Base-by-base conservation (phyloP, 2,113 vertebrate species). In the Misgurnus anguillicaudatus region DNA sequence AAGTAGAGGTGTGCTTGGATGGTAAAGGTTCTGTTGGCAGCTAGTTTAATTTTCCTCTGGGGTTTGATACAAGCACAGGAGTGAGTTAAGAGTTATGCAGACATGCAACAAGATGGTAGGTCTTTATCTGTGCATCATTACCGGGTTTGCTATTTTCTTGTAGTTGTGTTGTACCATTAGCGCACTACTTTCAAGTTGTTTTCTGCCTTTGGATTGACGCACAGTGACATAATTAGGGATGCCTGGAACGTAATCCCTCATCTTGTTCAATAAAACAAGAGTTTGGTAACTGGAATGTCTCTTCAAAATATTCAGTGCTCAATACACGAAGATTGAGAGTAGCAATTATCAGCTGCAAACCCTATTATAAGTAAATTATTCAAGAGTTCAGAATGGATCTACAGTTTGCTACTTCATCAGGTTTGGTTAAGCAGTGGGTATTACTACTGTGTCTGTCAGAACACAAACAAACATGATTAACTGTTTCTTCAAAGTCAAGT, bases 381-480 rank as follows among this genome's bases (percentile, higher is more conserved):
- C 63, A 84, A 51, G 68, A 68, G 41, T 61, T 75, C 11, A 41
- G 61, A 81, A 81, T 75, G 60, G 79, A 60, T 62, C 10, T 39
- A 19, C 24, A 31, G 24, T 31, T 31, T 24, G 13, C 17, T 31
- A 78, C 63, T 69, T 75, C 48, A 51, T 31, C 24, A 61, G 69
- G 21, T 72, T 77, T 51, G 38, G 79, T 86, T 80, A 86, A 86
- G 87, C 71, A 58, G 86, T 89, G 89, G 87, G 86, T 87, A 90
- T 91, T 87, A 89, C 90, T 82, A 83, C 85, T 83, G 55, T 88
- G 87, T 92, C 90, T 89, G 89, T 91, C 90, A 87, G 85, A 88
- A 87, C 89, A 89, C 89, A 92, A 92, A 91, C 90, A 93, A 91
- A 90, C 87, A 91, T 90, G 90, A 91, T 90, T 82, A 89, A 93